Evolutionary conservation across 2,113 vertebrate genomes (phyloP), one percentile per base, ranked within the genome.

Genomic region (Dendropsophus ebraccatus): DNA sequence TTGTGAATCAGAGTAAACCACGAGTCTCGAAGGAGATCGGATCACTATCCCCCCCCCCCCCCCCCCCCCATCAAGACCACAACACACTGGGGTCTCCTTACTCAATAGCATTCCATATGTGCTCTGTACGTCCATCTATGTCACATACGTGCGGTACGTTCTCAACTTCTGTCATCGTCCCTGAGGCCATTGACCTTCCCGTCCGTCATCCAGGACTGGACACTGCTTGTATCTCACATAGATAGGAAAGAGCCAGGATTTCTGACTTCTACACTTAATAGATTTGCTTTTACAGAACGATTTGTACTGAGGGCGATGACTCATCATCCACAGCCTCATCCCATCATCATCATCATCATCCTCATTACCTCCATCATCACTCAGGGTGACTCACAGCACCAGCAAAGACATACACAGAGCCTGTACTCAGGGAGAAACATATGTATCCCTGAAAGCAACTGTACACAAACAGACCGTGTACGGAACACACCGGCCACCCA

Each of bases 281-380:
- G 32, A 70, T 70, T 37, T 70, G 67, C 67, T 70, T 41, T 70
- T 70, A 70, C 9, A 70, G 67, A 70, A 70, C 67, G 41, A 7
- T 41, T 70, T 70, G 65, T 70, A 70, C 35, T 16, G 30, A 41
- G 12, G 67, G 35, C 67, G 19, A 70, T 70, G 67, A 69, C 35
- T 70, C 67, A 70, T 23, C 32, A 37, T 12, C 21, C 35, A 70
- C 19, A 21, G 32, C 67, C 35, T 70, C 67, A 14, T 41, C 67
- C 23, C 35, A 41, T 69, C 65, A 69, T 35, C 65, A 69, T 69
- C 65, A 69, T 35, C 65, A 69, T 69, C 65, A 69, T 69, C 62
- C 12, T 67, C 62, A 30, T 67, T 19, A 30, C 16, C 16, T 19
- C 32, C 19, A 70, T 30, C 32, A 37, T 28, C 65, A 69, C 32